phyloP scores from a whole-genome alignment of 2,888 invertebrate genomes.

The Tiphia femorata region DNA sequence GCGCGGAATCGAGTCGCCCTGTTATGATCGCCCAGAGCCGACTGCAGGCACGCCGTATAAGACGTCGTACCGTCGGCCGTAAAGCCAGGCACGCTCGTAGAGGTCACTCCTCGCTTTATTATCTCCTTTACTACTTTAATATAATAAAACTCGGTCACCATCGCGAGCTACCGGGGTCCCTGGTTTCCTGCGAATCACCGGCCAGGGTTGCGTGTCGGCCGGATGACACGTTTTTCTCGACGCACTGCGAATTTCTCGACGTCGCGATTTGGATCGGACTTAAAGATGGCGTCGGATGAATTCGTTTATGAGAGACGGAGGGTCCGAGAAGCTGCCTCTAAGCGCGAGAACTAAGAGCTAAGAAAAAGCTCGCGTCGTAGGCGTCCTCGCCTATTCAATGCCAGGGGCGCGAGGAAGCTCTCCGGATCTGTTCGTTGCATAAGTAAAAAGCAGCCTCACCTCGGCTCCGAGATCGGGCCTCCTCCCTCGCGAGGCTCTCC shows the following conservation, averaged over 20 bases:
- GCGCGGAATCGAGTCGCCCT: neutral
- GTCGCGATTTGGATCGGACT: no score
- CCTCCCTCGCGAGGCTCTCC: neutral
- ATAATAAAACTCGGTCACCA: slow-evolving; percentile 47
- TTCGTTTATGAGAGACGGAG: neutral
- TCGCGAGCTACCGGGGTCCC: slow-evolving; percentile 22
- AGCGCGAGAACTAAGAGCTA: neutral
- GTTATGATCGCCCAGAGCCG: slow-evolving; percentile 29
- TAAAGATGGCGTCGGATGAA: no score
- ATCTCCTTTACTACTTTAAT: slow-evolving; percentile 55
- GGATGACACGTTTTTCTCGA: no score
- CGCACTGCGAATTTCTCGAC: no score
- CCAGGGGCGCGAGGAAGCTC: neutral
- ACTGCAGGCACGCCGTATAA: slow-evolving; percentile 51
- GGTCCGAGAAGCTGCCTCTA: neutral
- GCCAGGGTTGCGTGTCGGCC: no score
- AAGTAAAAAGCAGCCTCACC: slow-evolving; percentile 63
- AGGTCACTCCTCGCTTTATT: slow-evolving; percentile 51
- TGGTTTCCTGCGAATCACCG: no score
- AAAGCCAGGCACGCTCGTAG: slow-evolving; percentile 47
- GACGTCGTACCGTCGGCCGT: slow-evolving; percentile 45
- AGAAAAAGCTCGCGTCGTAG: no score
- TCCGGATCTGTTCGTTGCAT: slow-evolving; percentile 49
- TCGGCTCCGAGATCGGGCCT: slow-evolving; percentile 47
- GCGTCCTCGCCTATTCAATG: no score